Evolutionary conservation across 2,797 vertebrate species (phyloP).

Genomic region (Xenentodon cancila): DNA sequence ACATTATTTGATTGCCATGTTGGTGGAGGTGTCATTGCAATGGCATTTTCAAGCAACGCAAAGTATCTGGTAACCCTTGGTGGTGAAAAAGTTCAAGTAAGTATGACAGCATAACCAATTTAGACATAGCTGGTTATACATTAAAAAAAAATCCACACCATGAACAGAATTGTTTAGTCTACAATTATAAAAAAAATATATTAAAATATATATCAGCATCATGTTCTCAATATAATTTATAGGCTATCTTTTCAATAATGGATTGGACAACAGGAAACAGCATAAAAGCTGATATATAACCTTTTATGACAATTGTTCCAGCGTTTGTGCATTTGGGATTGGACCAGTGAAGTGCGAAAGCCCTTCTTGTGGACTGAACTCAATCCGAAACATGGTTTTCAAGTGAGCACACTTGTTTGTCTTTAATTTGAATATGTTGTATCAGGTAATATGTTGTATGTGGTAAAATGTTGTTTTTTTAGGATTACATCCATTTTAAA

Average conservation of each 20-base stretch:
- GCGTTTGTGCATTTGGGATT: constrained; percentile 91
- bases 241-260: neutral
- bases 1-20: constrained; percentile 88
- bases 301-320: constrained; percentile 47
- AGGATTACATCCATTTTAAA: constrained; percentile 89
- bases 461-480: constrained; percentile 31
- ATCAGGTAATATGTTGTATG: neutral
- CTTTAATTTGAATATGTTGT: constrained; percentile 3
- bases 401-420: constrained; percentile 80
- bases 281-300: neutral
- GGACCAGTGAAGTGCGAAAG: constrained; percentile 83
- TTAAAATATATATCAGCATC: too few relatives aligned
- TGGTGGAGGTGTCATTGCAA: constrained; percentile 76
- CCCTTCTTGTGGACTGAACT: constrained; percentile 82
- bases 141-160: neutral
- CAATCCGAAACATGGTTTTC: constrained; percentile 77
- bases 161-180: neutral
- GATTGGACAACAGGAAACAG: constrained; percentile 1
- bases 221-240: neutral
- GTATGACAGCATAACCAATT: constrained; percentile 14
- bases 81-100: constrained; percentile 84
- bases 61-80: constrained; percentile 89
- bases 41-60: constrained; percentile 85
- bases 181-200: too few relatives aligned
- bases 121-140: neutral